A percentile compares a stretch with the other conserved stretches of the same genome.
These are phyloP conservation scores for Drosophila auraria DNA, from an alignment of 1,140 invertebrate species.

Conservation along the genomic window DNA sequence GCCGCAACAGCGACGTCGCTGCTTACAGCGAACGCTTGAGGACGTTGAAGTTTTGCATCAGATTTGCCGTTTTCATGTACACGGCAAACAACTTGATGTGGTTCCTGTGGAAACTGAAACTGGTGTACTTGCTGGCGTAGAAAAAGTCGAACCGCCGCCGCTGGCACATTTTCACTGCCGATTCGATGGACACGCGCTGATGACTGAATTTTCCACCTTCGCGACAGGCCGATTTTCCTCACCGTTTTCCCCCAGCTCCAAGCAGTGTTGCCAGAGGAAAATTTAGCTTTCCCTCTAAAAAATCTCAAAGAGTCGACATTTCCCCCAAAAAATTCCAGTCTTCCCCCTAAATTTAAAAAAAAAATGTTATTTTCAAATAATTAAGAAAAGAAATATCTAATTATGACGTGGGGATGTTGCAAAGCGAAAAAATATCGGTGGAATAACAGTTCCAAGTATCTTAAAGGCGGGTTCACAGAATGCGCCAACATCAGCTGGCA, in stretches of 20 bases:
- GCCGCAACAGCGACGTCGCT: conserved; percentile 36
- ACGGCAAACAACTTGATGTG: conserved; percentile 84
- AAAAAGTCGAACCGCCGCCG: conserved; percentile 54
- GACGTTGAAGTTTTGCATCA: conserved; percentile 84
- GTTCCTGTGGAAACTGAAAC: conserved; percentile 85
- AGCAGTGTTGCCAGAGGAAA: too few relatives aligned
- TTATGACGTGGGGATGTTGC: too few relatives aligned
- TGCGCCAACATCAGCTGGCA: too few relatives aligned
- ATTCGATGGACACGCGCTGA: conserved; percentile 71
- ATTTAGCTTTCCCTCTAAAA: too few relatives aligned
- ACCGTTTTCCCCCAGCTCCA: neutral
- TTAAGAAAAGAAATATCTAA: too few relatives aligned
- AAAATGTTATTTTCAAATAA: too few relatives aligned
- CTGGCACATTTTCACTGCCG: conserved; percentile 82
- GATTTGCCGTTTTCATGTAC: conserved; percentile 85
- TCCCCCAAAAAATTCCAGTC: too few relatives aligned
- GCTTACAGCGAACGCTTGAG: conserved; percentile 82
- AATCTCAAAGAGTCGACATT: too few relatives aligned
- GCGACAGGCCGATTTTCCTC: conserved; percentile 31
- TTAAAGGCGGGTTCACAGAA: too few relatives aligned
- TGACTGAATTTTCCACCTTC: conserved; percentile 77
- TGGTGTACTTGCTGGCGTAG: conserved; percentile 77
- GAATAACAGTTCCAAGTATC: too few relatives aligned
- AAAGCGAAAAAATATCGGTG: too few relatives aligned
- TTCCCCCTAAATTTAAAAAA: too few relatives aligned